These are phyloP conservation scores for Vireo altiloquus DNA, from an alignment of 2,113 vertebrate species.

Conservation along the genomic window DNA sequence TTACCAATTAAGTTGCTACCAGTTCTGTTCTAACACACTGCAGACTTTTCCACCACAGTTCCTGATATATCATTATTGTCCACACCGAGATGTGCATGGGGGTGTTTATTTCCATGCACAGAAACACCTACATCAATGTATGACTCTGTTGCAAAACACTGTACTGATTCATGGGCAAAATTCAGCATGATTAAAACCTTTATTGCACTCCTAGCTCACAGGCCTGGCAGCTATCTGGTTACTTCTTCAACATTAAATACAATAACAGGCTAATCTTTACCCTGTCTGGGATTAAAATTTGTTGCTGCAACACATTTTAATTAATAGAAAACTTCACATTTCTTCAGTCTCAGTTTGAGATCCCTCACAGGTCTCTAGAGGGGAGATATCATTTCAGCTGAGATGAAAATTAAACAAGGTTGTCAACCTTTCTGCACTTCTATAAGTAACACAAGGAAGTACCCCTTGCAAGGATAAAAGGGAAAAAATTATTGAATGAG, in stretches of 20 bases:
- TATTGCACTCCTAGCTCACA: not conserved
- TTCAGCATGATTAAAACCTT: not conserved
- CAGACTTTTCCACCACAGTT: not conserved
- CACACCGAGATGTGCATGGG: fast-evolving
- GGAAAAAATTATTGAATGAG: not conserved
- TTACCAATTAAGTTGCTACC: not conserved
- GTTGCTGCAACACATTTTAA: not conserved
- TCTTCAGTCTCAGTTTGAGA: not conserved
- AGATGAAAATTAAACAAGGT: not conserved
- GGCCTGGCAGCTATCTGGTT: not conserved
- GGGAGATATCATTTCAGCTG: not conserved
- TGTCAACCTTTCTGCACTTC: not conserved
- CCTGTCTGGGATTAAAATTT: not conserved
- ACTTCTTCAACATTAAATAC: not conserved
- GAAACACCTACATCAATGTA: not conserved
- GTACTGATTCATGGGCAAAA: not conserved
- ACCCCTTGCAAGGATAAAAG: not conserved
- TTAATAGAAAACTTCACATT: not conserved
- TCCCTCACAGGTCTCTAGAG: not conserved
- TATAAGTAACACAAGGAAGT: not conserved
- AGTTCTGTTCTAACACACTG: not conserved
- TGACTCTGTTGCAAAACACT: not conserved
- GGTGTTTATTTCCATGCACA: not conserved
- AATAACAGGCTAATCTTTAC: not conserved
- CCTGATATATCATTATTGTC: not conserved